A percentile compares a stretch with the other conserved stretches of the same genome.
Evolutionary conservation across 2,888 invertebrate genomes (phyloP).

Genomic region (Aricia artaxerxes): DNA sequence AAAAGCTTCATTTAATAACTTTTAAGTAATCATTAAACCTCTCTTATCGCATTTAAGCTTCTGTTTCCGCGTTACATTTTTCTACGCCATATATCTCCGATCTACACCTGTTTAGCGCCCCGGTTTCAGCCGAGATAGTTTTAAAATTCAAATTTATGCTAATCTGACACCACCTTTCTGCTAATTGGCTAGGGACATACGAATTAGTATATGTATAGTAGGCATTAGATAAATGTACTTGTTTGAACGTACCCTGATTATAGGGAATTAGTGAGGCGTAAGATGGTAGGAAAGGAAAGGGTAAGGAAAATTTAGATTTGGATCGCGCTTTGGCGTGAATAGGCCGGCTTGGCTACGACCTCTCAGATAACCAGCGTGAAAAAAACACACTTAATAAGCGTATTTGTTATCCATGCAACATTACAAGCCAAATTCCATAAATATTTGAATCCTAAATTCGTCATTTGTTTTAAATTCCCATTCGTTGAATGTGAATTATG

Average conservation of each 20-base stretch:
- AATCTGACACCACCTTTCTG: conserved; percentile 62
- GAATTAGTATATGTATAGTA: conserved; percentile 42
- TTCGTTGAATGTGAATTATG: too few relatives aligned
- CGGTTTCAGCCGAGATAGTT: conserved; percentile 62
- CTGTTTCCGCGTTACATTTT: neutral
- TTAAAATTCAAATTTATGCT: conserved; percentile 74
- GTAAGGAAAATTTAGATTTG: neutral
- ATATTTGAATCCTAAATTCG: too few relatives aligned
- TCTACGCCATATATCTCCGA: conserved; percentile 39
- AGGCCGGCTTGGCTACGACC: too few relatives aligned
- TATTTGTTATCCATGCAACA: too few relatives aligned
- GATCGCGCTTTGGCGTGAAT: neutral
- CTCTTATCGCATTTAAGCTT: too few relatives aligned
- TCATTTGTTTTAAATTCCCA: too few relatives aligned
- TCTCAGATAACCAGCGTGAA: too few relatives aligned
- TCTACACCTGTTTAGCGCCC: conserved; percentile 57
- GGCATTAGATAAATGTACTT: conserved; percentile 47
- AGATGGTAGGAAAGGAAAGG: neutral
- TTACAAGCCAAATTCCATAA: too few relatives aligned
- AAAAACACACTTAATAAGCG: too few relatives aligned
- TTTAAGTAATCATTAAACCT: too few relatives aligned
- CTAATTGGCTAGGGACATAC: conserved; percentile 64
- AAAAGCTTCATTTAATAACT: too few relatives aligned
- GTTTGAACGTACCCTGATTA: conserved; percentile 26
- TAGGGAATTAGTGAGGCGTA: neutral